Evolutionary conservation across 2,888 invertebrate genomes (phyloP).

Genomic region (Euplagia quadripunctaria): DNA sequence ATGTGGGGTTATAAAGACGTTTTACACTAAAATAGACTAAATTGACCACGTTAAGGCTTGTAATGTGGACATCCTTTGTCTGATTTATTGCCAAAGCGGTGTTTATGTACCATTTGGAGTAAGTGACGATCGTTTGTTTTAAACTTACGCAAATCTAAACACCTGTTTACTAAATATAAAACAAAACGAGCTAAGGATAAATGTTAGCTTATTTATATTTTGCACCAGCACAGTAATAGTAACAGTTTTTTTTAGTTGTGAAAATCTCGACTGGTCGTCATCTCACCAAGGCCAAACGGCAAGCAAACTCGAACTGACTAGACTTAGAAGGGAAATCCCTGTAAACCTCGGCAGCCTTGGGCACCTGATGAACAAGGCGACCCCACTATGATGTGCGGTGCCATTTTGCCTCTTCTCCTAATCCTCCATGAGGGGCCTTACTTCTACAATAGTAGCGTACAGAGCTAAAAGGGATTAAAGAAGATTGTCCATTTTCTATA

Average conservation of each 20-base stretch:
- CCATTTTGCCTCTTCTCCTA: no score
- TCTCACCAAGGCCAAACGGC: not conserved
- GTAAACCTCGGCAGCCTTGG: no score
- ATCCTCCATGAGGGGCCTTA: no score
- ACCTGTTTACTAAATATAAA: not conserved
- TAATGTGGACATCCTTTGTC: constrained; percentile 58
- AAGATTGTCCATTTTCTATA: no score
- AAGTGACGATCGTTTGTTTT: constrained; percentile 15
- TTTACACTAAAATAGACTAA: constrained; percentile 51
- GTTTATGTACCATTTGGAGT: constrained; percentile 36
- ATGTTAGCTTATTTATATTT: not conserved
- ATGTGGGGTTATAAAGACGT: constrained; percentile 68
- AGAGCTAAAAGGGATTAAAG: no score
- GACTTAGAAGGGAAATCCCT: no score
- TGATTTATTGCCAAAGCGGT: constrained; percentile 48
- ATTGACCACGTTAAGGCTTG: constrained; percentile 38
- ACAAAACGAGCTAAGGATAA: not conserved
- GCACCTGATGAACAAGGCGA: no score
- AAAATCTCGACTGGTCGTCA: not conserved
- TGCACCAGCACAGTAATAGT: not conserved
- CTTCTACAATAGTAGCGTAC: no score
- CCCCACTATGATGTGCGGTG: no score
- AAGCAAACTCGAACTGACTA: not conserved
- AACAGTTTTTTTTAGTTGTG: not conserved
- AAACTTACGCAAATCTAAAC: not conserved